Percentiles rank a stretch among this genome's conserved stretches.
These are phyloP conservation scores for Ficedula albicollis DNA, from an alignment of 2,797 vertebrate species.

Conservation along the genomic window DNA sequence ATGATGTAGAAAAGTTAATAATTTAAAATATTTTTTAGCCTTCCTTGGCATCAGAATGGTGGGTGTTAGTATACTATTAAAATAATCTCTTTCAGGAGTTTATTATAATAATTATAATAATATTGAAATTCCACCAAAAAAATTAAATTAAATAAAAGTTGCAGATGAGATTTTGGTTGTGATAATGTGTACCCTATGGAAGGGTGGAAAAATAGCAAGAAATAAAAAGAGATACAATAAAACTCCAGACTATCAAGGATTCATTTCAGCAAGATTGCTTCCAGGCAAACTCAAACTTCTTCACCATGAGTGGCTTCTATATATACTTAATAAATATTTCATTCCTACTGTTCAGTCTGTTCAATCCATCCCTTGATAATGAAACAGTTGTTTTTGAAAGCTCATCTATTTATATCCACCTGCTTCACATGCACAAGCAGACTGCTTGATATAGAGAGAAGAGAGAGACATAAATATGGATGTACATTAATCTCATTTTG, in stretches of 20 bases:
- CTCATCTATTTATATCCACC: constrained; percentile 47
- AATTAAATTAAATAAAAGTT: neutral
- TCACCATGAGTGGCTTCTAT: neutral
- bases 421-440: neutral
- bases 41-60: neutral
- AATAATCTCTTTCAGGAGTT: neutral
- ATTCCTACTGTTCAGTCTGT: constrained; percentile 1
- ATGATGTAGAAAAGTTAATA: neutral
- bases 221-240: neutral
- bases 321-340: constrained; percentile 40
- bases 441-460: neutral
- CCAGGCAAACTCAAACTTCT: neutral
- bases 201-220: neutral
- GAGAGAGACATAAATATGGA: constrained; percentile 31
- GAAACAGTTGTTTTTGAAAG: constrained; percentile 52
- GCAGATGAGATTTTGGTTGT: neutral
- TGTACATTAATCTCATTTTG: neutral
- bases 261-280: neutral
- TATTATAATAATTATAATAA: neutral
- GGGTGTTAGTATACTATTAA: neutral
- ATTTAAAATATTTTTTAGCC: neutral
- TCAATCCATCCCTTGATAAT: constrained; percentile 31
- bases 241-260: neutral
- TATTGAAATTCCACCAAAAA: neutral
- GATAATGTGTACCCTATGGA: neutral